Base-by-base conservation (phyloP, 2,888 invertebrate species). In the Matsumyia berberina region DNA sequence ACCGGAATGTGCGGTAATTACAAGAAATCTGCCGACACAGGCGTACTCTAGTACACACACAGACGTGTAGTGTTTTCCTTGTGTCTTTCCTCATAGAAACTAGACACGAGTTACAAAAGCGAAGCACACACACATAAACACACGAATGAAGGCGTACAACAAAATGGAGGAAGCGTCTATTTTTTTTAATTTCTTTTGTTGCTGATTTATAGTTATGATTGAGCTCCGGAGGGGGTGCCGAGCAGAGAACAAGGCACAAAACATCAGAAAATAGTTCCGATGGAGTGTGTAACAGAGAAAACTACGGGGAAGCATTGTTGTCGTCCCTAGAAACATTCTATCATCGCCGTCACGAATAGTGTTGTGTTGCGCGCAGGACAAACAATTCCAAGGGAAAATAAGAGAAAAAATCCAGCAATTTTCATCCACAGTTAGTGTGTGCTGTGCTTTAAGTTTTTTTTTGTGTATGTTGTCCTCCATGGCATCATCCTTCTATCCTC, bases 1-100 rank as follows among this genome's bases (percentile, higher is more conserved):
- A 73, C 53, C 58, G 70, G 66, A 80, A 80, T 80, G 70, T 80
- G 80, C 53, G 74, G 80, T 80, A 85, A 80, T 85, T 85, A 85
- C 69, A 85, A 44, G 49, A 78, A 83, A 67, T n/a, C 44, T 64
- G 60, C 58, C 44, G 72, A 60, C 70, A 58, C 17, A 60, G 78
- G 35, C 72, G 4, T 4, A 24, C 35, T 39, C 39, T 42, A 15
- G 4, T 17, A 31, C 3, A n/a, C 11, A 11, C 19, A 29, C 0
- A n/a, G 5, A 9, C 31, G n/a, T 24, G 17, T 33, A 24, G 24
- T 35, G 67, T 29, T 58, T 37, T n/a, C n/a, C n/a, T n/a, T 12
- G 62, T 29, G 69, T 35, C 49, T 60, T 17, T 35, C 37, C 60
- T 60, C 73, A 60, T 60, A 5, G 53, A 77, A 72, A 77, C 58